phyloP scores from a whole-genome alignment of 2,888 invertebrate species.

The Elysia crispata region DNA sequence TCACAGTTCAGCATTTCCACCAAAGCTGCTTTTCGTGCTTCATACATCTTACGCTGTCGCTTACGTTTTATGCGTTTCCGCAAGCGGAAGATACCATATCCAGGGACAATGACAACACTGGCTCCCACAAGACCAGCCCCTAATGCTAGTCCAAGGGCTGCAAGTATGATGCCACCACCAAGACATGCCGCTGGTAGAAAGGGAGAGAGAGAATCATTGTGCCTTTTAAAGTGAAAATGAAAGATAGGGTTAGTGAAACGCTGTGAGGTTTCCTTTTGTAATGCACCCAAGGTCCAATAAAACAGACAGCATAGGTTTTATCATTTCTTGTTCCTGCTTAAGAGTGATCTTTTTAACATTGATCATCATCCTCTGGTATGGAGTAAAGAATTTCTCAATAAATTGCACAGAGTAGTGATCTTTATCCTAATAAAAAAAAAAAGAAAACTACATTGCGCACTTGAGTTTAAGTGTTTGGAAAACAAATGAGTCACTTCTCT shows the following conservation, averaged over 20 bases:
- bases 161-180: conserved; percentile 68
- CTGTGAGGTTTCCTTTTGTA: too few species aligned
- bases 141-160: conserved; percentile 73
- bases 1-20: background rate
- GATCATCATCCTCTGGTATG: too few species aligned
- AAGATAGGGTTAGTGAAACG: background rate
- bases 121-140: conserved; percentile 72
- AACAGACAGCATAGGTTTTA: too few species aligned
- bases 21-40: background rate
- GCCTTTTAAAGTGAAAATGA: background rate
- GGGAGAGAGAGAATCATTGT: background rate
- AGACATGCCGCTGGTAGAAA: conserved; percentile 69
- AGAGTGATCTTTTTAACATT: too few species aligned
- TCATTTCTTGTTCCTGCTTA: too few species aligned
- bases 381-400: too few species aligned
- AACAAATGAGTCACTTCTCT: too few species aligned
- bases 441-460: too few species aligned
- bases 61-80: conserved; percentile 52
- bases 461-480: too few species aligned
- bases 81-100: conserved; percentile 67
- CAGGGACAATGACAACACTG: conserved; percentile 73
- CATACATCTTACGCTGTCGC: conserved; percentile 6
- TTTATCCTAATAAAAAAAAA: too few species aligned
- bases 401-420: too few species aligned
- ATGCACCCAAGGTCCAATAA: too few species aligned